Base-by-base conservation (phyloP, 2,888 invertebrate species). In the Dasypolia templi region DNA sequence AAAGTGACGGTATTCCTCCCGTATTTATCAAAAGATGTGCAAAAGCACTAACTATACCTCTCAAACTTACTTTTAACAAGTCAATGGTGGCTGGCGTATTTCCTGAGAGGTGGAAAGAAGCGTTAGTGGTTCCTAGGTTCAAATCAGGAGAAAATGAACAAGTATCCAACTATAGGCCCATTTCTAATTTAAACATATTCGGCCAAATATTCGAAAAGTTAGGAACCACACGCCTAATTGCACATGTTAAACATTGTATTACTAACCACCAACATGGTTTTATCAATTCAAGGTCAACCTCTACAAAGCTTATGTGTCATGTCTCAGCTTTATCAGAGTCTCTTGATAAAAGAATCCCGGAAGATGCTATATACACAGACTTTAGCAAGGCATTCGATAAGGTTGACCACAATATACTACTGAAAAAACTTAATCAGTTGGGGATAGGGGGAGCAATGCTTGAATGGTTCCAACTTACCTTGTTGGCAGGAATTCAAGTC, bases 81-180 rank as follows among this genome's bases (percentile, higher is more conserved):
- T n/a, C n/a, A n/a, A n/a, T n/a, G n/a, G n/a, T n/a, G n/a, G n/a
- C n/a, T n/a, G n/a, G n/a, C n/a, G n/a, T n/a, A n/a, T n/a, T n/a
- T n/a, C n/a, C n/a, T n/a, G n/a, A n/a, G n/a, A n/a, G n/a, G n/a
- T n/a, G n/a, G n/a, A 35, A 35, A 6, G 35, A 35, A 35, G 35
- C 35, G 0, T 35, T 35, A 35, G 35, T 35, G 6, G 35, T 35
- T 35, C 35, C 35, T 39, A 65, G 51, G 51, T 65, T 65, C 51
- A 65, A 65, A 26, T 65, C 65, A 3, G 65, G 65, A 19, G 39
- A 55, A 55, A 65, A 55, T 7, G 14, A 55, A 42, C 66, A 42
- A 29, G 55, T 66, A 2, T 66, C 49, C 2, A 64, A 64, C 35
- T 64, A 64, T 7, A 29, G 51, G 17, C 49, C 64, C 17, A 64